Base-by-base conservation (phyloP, 1,140 invertebrate species). In the Heliconius hermathena region DNA sequence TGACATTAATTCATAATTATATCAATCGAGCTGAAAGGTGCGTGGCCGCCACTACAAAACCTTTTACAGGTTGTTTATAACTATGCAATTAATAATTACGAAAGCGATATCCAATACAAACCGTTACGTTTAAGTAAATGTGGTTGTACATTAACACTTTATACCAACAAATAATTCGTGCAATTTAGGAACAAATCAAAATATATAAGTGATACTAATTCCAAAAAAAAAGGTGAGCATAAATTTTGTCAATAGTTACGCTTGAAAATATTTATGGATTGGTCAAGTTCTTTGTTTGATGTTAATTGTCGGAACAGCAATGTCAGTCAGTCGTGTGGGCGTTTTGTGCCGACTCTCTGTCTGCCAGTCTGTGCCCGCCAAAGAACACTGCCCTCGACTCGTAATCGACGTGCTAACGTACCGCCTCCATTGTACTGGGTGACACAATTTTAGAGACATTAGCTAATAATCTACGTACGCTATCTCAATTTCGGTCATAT, bases 381-480 rank as follows among this genome's bases (percentile, higher is more conserved):
- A 90, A 85, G 87, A 88, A 89, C 87, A 84, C 84, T 91, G 89
- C 88, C 88, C 88, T 90, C 88, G 85, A 87, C 85, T 84, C 85
- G 83, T 91, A 90, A 91, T 90, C 86, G 84, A 82, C 83, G 85
- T 90, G 88, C 85, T 90, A 88, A 90, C 88, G 87, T 74, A 88
- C 88, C 89, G 89, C 91, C 91, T 90, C 90, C 88, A 83, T 91
- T 80, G 85, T 86, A 86, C 88, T 89, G 86, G 89, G 90, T 92
- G 92, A 92, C 91, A 92, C 91, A 94, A 93, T 92, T 94, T 90
- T 90, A 88, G 84, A 89, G 88, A 91, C 87, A 92, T 92, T 91
- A 91, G 86, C 90, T 89, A 94, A 91, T 89, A 90, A 88, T 90
- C 84, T 88, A 83, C 88, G 85, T 89, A 90, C 82, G 80, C 81